Percentiles rank a stretch among this genome's conserved stretches.
These are phyloP conservation scores for Zaprionus africanus DNA, from an alignment of 1,140 invertebrate genomes.

Conservation along the genomic window DNA sequence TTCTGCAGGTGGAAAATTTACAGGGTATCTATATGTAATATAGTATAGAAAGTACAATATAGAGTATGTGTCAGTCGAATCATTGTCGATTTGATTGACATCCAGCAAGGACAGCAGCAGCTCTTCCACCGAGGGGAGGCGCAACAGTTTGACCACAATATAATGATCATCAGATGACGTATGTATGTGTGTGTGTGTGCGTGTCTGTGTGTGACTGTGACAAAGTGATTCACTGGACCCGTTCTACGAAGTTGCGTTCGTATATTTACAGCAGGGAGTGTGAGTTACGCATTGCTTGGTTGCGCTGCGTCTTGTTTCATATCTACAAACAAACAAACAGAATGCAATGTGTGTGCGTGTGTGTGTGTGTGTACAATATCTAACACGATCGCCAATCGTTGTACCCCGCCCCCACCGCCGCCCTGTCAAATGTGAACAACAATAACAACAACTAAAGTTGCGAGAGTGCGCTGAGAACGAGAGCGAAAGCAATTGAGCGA, in stretches of 20 bases:
- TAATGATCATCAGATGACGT: background rate
- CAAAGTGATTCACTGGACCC: background rate
- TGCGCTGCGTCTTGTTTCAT: background rate
- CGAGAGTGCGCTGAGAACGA: constrained; percentile 1
- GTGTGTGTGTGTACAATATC: constrained; percentile 23
- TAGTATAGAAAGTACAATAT: background rate
- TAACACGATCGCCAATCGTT: constrained; percentile 51
- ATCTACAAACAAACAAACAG: constrained; percentile 2
- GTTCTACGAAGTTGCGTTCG: background rate
- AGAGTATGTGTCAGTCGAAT: background rate
- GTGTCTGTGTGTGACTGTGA: background rate
- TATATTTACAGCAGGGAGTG: background rate
- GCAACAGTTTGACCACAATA: background rate
- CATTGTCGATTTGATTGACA: too few species aligned
- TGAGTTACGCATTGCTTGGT: background rate
- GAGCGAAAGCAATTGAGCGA: constrained; percentile 26
- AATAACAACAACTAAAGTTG: constrained; percentile 27
- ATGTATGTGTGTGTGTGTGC: background rate
- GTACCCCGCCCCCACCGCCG: background rate
- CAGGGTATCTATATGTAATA: too few species aligned
- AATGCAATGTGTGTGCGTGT: background rate
- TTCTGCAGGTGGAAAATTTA: too few species aligned
- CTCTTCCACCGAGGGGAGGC: background rate
- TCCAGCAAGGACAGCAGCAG: background rate
- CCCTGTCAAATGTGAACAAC: constrained; percentile 29